These are phyloP conservation scores for Axis porcinus DNA, from an alignment of 2,113 vertebrate genomes.

Conservation along the genomic window DNA sequence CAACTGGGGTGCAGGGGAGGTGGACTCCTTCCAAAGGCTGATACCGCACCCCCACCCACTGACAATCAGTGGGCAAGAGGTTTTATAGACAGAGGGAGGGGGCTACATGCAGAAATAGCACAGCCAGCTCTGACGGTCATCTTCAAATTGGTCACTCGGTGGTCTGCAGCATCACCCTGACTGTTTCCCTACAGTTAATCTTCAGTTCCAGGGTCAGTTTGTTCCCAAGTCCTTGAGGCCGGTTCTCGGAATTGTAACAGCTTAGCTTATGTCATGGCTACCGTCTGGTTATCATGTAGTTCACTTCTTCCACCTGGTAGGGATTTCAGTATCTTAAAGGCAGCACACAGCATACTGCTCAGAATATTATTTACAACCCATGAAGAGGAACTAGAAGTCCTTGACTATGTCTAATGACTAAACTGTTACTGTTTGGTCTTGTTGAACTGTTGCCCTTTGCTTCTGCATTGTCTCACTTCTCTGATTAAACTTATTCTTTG, in stretches of 20 bases:
- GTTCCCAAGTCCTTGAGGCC: not conserved
- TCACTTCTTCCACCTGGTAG: not conserved
- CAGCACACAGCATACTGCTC: not conserved
- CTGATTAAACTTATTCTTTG: not conserved
- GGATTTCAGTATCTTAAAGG: not conserved
- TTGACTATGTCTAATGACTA: not conserved
- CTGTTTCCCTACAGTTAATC: not conserved
- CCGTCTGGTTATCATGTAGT: not conserved
- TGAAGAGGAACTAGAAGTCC: not conserved
- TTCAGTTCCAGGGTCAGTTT: not conserved
- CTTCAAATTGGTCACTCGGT: not conserved
- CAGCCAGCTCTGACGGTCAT: not conserved
- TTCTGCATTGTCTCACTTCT: not conserved
- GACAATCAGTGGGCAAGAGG: not conserved
- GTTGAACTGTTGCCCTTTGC: not conserved
- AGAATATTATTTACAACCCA: not conserved
- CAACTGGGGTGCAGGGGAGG: not conserved
- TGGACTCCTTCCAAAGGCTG: not conserved
- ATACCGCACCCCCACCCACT: accelerated
- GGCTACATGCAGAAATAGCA: not conserved
- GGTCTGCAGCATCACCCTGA: not conserved
- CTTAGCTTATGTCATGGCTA: not conserved
- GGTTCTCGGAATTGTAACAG: not conserved
- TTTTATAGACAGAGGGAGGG: not conserved
- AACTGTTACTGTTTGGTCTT: not conserved